phyloP scores from a whole-genome alignment of 2,113 vertebrate species.

The Dicrurus megarhynchus region DNA sequence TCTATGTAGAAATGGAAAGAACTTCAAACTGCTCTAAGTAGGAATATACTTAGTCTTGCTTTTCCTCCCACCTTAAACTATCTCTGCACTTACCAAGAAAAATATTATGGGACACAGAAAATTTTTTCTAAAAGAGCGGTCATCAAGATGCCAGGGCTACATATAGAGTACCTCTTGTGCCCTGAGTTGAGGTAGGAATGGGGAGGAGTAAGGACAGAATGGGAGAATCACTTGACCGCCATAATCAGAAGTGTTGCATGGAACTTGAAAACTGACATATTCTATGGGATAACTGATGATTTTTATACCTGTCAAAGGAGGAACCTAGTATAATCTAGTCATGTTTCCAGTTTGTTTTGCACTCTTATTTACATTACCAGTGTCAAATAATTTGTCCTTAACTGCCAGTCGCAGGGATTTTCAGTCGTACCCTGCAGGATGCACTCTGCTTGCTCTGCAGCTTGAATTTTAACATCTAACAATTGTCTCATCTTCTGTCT shows the following conservation, averaged over 20 bases:
- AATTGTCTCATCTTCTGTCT: not conserved
- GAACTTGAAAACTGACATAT: not conserved
- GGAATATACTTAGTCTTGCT: not conserved
- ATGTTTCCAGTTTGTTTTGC: not conserved
- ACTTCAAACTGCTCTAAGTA: not conserved
- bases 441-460: not conserved
- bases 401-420: not conserved
- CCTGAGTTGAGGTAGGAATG: not conserved
- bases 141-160: not conserved
- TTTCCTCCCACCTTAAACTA: not conserved
- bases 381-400: not conserved
- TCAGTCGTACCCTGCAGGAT: not conserved
- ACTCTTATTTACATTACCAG: not conserved
- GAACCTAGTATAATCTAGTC: not conserved
- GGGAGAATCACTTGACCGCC: not conserved
- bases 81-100: not conserved
- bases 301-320: not conserved
- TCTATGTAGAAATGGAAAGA: not conserved
- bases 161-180: not conserved
- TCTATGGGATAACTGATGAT: not conserved
- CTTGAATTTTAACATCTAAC: not conserved
- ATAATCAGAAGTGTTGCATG: not conserved
- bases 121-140: not conserved
- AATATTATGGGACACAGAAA: not conserved
- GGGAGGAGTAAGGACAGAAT: not conserved